Evolutionary conservation across 1,140 invertebrate species (phyloP), one percentile per base, ranked within the genome.

Genomic region (Penaeus indicus): DNA sequence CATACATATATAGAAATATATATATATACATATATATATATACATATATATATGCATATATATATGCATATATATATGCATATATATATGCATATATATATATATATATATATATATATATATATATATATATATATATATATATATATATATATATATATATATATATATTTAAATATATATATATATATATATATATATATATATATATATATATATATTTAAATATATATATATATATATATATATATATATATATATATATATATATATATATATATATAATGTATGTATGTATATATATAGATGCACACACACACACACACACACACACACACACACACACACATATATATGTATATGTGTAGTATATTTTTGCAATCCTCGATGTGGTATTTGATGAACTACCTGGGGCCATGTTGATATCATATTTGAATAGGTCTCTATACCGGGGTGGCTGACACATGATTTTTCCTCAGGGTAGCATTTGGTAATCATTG

Each of bases 141-240:
- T 22, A 69, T 69, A 69, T 69, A 69, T 22, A 11, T 69, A 69
- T 69, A 69, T 69, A 69, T 22, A 69, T 69, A 69, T 69, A 69
- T 69, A 69, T 22, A 69, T 69, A 69, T 69, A 69, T 22, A 69
- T 69, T 22, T 69, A 69, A 22, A 69, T 22, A 69, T 69, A 69
- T 69, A 22, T 69, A 69, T 13, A 69, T 69, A 69, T 69, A 69
- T 69, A 16, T 13, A 69, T 69, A 69, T 13, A 69, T 69, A 69
- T 69, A 69, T 13, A 69, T 69, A 69, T 69, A 69, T 69, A 69
- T 69, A 69, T 69, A 69, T 69, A 69, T 69, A 69, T 69, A 69
- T 69, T 1, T 69, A 21, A 8, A 21, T 69, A 21, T 69, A 21
- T 69, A 21, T 69, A 21, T 69, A 69, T 69, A 18, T 69, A 69